phyloP scores from a whole-genome alignment of 2,113 vertebrate species.

The Choloepus hoffmanni region DNA sequence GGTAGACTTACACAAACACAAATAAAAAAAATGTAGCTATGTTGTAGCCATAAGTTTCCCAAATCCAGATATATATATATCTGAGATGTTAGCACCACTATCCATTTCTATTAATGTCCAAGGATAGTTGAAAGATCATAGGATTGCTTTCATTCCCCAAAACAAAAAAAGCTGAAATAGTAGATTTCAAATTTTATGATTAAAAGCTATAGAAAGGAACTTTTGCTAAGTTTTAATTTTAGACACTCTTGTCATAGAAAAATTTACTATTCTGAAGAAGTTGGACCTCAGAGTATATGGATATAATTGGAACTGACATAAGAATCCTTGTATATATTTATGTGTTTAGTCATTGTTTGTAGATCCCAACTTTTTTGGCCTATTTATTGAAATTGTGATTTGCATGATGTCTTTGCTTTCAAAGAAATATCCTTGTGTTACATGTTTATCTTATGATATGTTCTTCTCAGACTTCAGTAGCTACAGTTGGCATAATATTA shows the following conservation, averaged over 20 bases:
- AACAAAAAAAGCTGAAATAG: constrained; percentile 22
- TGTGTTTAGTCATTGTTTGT: constrained; percentile 23
- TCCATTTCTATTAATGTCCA: neutral
- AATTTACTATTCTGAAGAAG: constrained; percentile 13
- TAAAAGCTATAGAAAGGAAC: neutral
- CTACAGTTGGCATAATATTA: neutral
- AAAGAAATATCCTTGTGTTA: neutral
- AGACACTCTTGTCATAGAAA: constrained; percentile 18
- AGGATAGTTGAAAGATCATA: neutral
- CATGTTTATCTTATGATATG: neutral
- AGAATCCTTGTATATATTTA: neutral
- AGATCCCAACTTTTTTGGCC: neutral
- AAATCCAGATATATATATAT: constrained; percentile 24
- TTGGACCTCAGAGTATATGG: neutral
- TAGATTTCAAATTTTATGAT: constrained; percentile 28
- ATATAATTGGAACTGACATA: neutral
- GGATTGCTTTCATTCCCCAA: neutral
- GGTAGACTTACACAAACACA: neutral
- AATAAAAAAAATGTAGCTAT: constrained; percentile 18
- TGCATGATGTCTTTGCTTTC: constrained; percentile 32
- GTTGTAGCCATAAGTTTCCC: neutral
- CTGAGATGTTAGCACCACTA: neutral
- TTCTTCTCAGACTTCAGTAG: neutral
- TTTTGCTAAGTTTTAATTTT: constrained; percentile 48
- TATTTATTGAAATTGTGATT: constrained; percentile 37